Percentiles rank a stretch among this genome's conserved stretches.
Evolutionary conservation across 1,140 invertebrate species (phyloP).

Genomic region (Gonatopus flavifemur): DNA sequence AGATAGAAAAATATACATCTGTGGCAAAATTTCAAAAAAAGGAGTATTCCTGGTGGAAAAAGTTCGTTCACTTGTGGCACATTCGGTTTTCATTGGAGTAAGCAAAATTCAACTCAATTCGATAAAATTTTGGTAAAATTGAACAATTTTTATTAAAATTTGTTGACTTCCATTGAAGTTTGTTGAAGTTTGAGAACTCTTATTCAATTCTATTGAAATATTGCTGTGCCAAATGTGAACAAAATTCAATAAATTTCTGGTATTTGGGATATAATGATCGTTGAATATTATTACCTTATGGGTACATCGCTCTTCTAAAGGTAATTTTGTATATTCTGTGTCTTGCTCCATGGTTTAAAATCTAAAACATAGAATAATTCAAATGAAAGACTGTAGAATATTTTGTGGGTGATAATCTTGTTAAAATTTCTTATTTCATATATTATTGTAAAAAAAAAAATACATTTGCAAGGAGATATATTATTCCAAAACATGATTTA

Average conservation of each 20-base stretch:
- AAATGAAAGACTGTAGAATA: neutral
- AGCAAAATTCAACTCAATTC: neutral
- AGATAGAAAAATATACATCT: conserved; percentile 14
- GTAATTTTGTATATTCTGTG: conserved; percentile 88
- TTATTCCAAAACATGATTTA: neutral
- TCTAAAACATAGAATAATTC: conserved; percentile 7
- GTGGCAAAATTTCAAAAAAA: too few relatives aligned
- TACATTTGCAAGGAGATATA: too few relatives aligned
- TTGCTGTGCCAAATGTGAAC: neutral
- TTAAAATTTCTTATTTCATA: neutral
- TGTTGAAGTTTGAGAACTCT: conserved; percentile 3
- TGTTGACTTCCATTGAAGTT: conserved; percentile 1
- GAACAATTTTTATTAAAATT: neutral
- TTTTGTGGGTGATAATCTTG: neutral
- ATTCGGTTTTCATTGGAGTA: neutral
- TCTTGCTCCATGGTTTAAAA: conserved; percentile 76
- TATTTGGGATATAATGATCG: neutral
- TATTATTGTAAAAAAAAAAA: too few relatives aligned
- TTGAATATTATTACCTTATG: conserved; percentile 69
- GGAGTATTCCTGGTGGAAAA: too few relatives aligned
- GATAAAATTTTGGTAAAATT: conserved; percentile 7
- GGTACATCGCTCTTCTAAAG: conserved; percentile 86
- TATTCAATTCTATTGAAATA: neutral
- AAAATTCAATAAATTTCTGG: neutral
- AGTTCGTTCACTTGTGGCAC: too few relatives aligned